A percentile compares a stretch with the other conserved stretches of the same genome.
Evolutionary conservation across 2,888 invertebrate species (phyloP).

Genomic region (Octodonta nipae): DNA sequence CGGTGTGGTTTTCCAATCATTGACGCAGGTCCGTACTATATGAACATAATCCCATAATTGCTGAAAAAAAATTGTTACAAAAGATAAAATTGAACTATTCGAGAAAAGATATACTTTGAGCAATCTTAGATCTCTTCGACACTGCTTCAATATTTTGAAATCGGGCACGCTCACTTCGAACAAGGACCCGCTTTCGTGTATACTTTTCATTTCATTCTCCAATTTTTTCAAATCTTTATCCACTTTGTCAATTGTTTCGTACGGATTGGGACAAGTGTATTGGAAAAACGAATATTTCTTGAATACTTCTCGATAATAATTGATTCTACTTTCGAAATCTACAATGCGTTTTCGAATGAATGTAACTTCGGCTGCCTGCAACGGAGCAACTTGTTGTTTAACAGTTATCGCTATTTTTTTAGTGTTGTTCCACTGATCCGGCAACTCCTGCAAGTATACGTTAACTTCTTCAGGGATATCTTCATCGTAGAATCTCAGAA

Average conservation of each 20-base stretch:
- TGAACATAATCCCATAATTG: constrained; percentile 92
- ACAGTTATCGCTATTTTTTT: constrained; percentile 75
- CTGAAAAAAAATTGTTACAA: constrained; percentile 32
- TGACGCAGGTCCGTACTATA: constrained; percentile 80
- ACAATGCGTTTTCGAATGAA: constrained; percentile 76
- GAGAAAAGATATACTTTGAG: too few species aligned
- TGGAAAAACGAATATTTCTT: constrained; percentile 64
- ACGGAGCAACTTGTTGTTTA: constrained; percentile 56
- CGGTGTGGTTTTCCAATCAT: constrained; percentile 93
- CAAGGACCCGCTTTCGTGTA: constrained; percentile 79
- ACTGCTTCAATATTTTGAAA: constrained; percentile 82
- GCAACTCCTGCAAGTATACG: constrained; percentile 78
- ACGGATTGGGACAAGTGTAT: constrained; percentile 61
- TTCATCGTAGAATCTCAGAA: constrained; percentile 87
- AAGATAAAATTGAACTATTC: too few species aligned
- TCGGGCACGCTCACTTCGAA: constrained; percentile 93
- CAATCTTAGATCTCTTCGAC: constrained; percentile 78
- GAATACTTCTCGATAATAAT: constrained; percentile 78
- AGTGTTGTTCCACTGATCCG: constrained; percentile 90
- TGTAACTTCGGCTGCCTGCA: constrained; percentile 87
- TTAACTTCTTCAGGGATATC: constrained; percentile 94
- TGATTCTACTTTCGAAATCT: constrained; percentile 71
- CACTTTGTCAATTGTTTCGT: constrained; percentile 61
- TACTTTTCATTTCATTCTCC: constrained; percentile 73
- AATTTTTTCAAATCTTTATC: constrained; percentile 64